Percentiles rank a stretch among this genome's conserved stretches.
phyloP scores from a whole-genome alignment of 2,888 invertebrate genomes.

The Disparrhopalites patrizii region DNA sequence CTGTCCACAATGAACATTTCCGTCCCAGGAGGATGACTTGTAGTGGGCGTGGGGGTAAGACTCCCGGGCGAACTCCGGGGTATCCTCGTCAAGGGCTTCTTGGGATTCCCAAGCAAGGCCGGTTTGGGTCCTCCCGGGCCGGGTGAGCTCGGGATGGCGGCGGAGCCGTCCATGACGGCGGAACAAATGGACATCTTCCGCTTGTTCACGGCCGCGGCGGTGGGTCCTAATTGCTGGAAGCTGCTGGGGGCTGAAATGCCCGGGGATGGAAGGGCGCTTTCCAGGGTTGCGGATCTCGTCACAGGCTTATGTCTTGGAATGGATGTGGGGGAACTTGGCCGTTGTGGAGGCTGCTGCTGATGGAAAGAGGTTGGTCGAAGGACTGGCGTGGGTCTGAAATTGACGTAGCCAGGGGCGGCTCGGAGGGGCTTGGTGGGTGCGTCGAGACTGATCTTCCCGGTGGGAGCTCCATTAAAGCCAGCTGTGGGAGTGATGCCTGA shows the following conservation, averaged over 20 bases:
- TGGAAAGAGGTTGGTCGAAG: background rate
- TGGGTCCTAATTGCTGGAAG: constrained; percentile 5
- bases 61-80: constrained; percentile 35
- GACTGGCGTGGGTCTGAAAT: background rate
- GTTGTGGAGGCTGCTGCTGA: too few species aligned
- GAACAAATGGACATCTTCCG: constrained; percentile 24
- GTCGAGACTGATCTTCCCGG: too few species aligned
- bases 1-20: background rate
- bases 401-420: background rate
- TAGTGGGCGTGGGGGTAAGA: constrained; percentile 32
- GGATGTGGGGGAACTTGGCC: background rate
- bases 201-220: constrained; percentile 21
- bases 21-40: background rate
- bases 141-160: background rate
- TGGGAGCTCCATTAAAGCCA: too few species aligned
- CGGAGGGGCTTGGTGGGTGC: background rate
- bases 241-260: background rate
- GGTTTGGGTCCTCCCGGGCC: background rate
- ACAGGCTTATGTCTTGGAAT: constrained; percentile 17
- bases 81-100: constrained; percentile 40
- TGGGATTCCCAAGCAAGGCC: constrained; percentile 25
- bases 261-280: background rate
- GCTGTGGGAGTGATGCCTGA: too few species aligned
- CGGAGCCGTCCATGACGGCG: constrained; percentile 12
- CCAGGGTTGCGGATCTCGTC: constrained; percentile 2